These are phyloP conservation scores for Coracopsis vasa DNA, from an alignment of 2,113 vertebrate species.

Conservation along the genomic window DNA sequence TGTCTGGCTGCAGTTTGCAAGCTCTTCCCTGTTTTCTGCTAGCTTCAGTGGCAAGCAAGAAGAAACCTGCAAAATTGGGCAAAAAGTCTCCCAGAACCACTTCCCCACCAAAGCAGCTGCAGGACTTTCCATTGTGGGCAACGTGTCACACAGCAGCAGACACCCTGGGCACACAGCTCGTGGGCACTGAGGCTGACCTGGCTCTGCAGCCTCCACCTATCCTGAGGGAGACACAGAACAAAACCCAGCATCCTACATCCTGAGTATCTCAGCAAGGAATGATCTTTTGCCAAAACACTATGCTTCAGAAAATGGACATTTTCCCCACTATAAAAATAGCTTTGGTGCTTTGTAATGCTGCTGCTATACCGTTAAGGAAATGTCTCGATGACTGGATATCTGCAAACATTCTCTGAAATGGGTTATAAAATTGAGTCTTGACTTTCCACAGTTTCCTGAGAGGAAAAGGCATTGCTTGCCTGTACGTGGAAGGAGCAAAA, in stretches of 20 bases:
- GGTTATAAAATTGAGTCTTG: not conserved
- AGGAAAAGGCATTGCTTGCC: not conserved
- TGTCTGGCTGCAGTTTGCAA: not conserved
- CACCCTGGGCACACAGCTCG: not conserved
- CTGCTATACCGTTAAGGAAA: not conserved
- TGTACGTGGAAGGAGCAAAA: not conserved
- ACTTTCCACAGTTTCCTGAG: not conserved
- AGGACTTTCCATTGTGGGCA: not conserved
- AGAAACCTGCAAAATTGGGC: not conserved
- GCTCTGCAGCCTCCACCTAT: not conserved
- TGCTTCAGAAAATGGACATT: not conserved
- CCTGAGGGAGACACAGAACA: not conserved
- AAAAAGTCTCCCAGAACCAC: not conserved
- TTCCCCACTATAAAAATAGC: not conserved
- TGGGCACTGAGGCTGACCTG: accelerated
- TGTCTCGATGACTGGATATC: not conserved
- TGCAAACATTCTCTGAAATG: not conserved
- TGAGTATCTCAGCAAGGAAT: not conserved
- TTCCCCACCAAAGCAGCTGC: not conserved
- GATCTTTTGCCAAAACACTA: not conserved
- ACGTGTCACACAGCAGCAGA: not conserved
- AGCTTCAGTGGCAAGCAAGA: not conserved
- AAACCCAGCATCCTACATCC: not conserved
- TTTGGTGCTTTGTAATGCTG: not conserved
- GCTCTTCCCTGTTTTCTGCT: not conserved